These are phyloP conservation scores for Phyllopteryx taeniolatus DNA, from an alignment of 2,113 vertebrate genomes.

Conservation along the genomic window DNA sequence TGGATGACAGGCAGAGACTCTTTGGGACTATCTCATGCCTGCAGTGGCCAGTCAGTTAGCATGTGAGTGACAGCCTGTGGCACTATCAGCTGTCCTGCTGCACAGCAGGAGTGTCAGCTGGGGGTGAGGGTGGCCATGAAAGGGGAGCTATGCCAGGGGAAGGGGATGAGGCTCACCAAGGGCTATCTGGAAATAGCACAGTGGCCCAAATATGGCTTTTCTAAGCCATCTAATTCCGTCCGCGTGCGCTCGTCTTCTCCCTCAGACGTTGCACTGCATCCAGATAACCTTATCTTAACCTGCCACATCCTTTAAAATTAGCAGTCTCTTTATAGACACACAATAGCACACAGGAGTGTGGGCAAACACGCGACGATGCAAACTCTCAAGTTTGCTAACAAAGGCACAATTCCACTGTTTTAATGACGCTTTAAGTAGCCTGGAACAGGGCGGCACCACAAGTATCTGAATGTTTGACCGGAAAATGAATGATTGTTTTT, in stretches of 20 bases:
- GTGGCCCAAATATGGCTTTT: constrained; percentile 69
- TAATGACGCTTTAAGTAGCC: background rate
- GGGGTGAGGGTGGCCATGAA: constrained; percentile 48
- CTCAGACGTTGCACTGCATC: constrained; percentile 85
- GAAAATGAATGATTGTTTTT: background rate
- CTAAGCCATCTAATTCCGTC: constrained; percentile 86
- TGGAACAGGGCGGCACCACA: background rate
- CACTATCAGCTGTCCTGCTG: constrained; percentile 71
- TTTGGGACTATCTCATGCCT: constrained; percentile 65
- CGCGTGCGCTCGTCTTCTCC: constrained; percentile 80
- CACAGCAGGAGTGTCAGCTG: constrained; percentile 58
- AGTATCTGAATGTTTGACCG: background rate
- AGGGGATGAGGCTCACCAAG: constrained; percentile 52
- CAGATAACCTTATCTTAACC: constrained; percentile 98
- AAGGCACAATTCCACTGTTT: background rate
- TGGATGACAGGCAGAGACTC: constrained; percentile 53
- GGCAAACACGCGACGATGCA: background rate
- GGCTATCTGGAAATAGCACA: constrained; percentile 70
- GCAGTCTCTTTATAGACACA: constrained; percentile 76
- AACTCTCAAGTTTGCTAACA: background rate
- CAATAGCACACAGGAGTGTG: constrained; percentile 20
- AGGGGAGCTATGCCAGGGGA: constrained; percentile 51
- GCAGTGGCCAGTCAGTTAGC: constrained; percentile 70
- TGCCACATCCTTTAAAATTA: constrained; percentile 96
- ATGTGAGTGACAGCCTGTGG: constrained; percentile 72